Percentiles rank a stretch among this genome's conserved stretches.
phyloP scores from a whole-genome alignment of 2,888 invertebrate genomes.

The Ormyrus pomaceus region DNA sequence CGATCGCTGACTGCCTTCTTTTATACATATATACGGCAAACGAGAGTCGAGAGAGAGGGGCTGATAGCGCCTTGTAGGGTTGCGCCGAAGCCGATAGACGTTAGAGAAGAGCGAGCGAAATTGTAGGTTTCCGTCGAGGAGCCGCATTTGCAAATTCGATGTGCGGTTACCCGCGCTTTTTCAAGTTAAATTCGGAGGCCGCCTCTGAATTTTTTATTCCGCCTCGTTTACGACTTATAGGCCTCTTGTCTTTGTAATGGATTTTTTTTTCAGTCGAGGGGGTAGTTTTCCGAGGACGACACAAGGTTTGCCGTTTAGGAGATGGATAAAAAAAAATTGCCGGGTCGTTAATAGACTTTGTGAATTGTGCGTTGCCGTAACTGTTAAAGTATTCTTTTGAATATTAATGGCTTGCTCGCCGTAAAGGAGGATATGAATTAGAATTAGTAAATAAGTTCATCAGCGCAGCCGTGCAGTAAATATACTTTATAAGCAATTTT shows the following conservation, averaged over 20 bases:
- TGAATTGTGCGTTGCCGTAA: not conserved
- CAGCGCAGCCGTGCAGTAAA: too few species aligned
- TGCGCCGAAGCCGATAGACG: too few species aligned
- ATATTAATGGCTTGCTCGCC: too few species aligned
- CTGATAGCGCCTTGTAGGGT: too few species aligned
- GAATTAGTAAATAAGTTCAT: too few species aligned
- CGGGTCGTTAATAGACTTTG: not conserved
- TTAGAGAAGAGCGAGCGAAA: not conserved
- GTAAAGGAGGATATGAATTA: too few species aligned
- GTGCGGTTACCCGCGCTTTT: slow-evolving; percentile 2
- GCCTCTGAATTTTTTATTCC: slow-evolving; percentile 21
- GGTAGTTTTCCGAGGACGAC: not conserved
- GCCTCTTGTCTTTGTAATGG: not conserved
- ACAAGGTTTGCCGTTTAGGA: not conserved
- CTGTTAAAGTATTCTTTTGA: too few species aligned
- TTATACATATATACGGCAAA: not conserved
- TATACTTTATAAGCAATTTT: too few species aligned
- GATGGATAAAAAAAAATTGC: not conserved
- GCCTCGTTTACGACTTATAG: too few species aligned
- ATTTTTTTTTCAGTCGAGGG: not conserved
- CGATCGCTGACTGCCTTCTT: not conserved
- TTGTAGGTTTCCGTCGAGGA: slow-evolving; percentile 15
- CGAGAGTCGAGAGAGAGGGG: not conserved
- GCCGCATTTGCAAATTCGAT: slow-evolving; percentile 22
- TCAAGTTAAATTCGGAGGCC: not conserved